Conservation (phyloP, 2,113 vertebrate genomes). For the Etia nguti region DNA sequence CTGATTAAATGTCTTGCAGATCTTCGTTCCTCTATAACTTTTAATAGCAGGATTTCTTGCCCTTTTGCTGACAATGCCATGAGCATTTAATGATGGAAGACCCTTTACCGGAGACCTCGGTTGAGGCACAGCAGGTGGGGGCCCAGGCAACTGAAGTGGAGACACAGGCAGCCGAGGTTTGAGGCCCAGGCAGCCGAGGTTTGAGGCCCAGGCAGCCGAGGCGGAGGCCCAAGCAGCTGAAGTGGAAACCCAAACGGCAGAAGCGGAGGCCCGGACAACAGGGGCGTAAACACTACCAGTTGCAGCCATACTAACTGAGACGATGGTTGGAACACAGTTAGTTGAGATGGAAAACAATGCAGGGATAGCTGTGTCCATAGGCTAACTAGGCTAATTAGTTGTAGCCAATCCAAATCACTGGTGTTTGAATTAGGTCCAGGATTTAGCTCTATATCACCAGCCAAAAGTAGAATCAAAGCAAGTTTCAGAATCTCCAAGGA, state of each 20-base stretch:
- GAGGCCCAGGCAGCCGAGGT: background rate
- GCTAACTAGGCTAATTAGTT: background rate
- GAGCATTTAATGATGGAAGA: background rate
- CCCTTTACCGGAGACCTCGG: fast-evolving
- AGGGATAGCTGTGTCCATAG: background rate
- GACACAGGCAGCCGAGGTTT: background rate
- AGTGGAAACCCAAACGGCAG: fast-evolving
- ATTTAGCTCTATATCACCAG: background rate
- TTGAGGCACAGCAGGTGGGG: background rate
- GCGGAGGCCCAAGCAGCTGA: too few relatives aligned
- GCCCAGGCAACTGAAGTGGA: background rate
- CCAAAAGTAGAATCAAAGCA: background rate
- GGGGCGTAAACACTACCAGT: background rate
- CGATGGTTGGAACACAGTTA: background rate
- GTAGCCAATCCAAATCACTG: background rate
- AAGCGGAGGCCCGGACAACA: fast-evolving
- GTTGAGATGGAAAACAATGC: background rate
- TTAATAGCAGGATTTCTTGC: background rate
- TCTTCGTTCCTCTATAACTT: background rate
- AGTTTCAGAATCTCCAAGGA: background rate
- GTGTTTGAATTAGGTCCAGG: background rate
- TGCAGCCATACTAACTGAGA: background rate
- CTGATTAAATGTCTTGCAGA: background rate
- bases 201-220: background rate
- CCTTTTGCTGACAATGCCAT: background rate